Evolutionary conservation across 2,888 invertebrate genomes (phyloP), one percentile per base, ranked within the genome.

Genomic region (Sesamia inferens): DNA sequence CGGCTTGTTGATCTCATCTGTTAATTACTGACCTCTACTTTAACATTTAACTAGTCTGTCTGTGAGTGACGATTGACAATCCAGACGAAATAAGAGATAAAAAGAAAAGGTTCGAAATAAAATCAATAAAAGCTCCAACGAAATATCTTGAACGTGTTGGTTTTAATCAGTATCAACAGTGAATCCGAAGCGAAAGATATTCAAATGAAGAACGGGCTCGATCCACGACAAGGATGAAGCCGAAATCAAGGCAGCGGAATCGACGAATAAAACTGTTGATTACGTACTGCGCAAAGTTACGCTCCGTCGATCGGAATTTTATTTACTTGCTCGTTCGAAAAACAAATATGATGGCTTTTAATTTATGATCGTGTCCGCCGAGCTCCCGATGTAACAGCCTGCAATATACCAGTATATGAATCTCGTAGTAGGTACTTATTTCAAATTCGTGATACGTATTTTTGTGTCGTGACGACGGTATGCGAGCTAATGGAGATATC

Each of bases 271-370:
- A 95, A 95, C 92, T 93, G 94, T 93, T 95, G 95, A 96, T 95
- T 95, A 93, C 93, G 92, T 90, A 91, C 91, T 90, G 92, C 90
- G 92, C 91, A 87, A 91, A 92, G 91, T 93, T 93, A 94, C 94
- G 94, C 94, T 94, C 89, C 93, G 93, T 92, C 92, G 92, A 93
- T 93, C 90, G 91, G 90, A 92, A 94, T 94, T 95, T 94, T 94
- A 94, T 95, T 95, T 94, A 92, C 93, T 91, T 91, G 91, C 88
- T 91, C 93, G 91, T 92, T 92, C 90, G 90, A 91, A 94, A 94
- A 94, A 93, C 93, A 95, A 95, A 95, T 94, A 94, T 94, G 94
- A 95, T 91, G 92, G 93, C 92, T 92, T 94, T 95, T 95, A 95
- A 95, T 95, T 95, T 95, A 95, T 93, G 92, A 93, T 88, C 90